Percentiles rank a stretch among this genome's conserved stretches.
These are phyloP conservation scores for Chaetodon auriga DNA, from an alignment of 2,113 vertebrate genomes.

Conservation along the genomic window DNA sequence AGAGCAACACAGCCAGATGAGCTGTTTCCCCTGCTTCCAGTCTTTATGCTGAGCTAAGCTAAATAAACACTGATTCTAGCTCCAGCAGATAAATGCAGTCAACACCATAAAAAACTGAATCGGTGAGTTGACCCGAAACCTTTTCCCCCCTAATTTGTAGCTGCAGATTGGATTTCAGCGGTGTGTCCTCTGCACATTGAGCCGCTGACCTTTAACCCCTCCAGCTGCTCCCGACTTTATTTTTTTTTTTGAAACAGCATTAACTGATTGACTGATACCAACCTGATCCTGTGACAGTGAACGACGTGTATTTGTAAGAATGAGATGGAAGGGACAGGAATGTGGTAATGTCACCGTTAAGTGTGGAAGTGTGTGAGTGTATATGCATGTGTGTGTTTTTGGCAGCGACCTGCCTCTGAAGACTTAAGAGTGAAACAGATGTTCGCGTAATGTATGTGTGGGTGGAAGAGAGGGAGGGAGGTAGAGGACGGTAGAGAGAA, in stretches of 20 bases:
- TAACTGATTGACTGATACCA: background rate
- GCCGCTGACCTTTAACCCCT: slow-evolving; percentile 11
- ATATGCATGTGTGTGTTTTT: background rate
- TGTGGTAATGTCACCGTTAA: background rate
- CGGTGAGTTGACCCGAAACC: background rate
- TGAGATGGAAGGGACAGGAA: background rate
- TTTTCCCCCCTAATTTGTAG: background rate
- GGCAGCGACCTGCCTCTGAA: background rate
- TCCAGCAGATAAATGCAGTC: background rate
- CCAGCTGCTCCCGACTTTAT: background rate
- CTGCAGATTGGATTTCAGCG: slow-evolving; percentile 20
- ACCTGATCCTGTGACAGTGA: background rate
- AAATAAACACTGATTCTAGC: background rate
- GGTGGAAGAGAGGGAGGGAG: background rate
- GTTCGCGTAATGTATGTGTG: background rate
- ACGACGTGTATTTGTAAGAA: background rate
- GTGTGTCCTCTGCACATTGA: slow-evolving; percentile 8
- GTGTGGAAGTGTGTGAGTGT: background rate
- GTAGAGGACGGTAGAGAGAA: background rate
- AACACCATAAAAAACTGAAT: background rate
- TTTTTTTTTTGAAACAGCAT: background rate
- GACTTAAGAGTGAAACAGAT: slow-evolving; percentile 9
- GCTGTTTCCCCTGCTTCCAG: background rate
- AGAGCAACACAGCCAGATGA: too few species aligned
- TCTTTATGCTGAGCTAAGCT: background rate